These are phyloP conservation scores for Pseudomyrmex dendroicus DNA, from an alignment of 1,140 invertebrate species.

Conservation along the genomic window DNA sequence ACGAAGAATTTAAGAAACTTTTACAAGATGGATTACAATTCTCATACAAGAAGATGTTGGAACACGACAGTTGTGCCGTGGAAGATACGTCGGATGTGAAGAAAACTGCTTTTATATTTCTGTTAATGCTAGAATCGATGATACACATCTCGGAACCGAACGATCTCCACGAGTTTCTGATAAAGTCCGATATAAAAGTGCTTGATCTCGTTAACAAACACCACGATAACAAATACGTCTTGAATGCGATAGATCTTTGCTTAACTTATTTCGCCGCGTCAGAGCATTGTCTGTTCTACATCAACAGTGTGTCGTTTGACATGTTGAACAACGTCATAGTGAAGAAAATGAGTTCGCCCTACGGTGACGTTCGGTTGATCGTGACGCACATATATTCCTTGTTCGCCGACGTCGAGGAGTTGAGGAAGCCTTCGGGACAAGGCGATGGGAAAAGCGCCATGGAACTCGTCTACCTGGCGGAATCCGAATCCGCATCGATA, in stretches of 20 bases:
- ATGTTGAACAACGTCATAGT: conserved; percentile 56
- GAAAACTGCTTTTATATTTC: conserved; percentile 77
- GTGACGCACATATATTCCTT: conserved; percentile 90
- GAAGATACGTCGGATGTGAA: conserved; percentile 28
- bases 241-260: conserved; percentile 77
- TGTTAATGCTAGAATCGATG: conserved; percentile 85
- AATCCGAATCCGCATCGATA: conserved; percentile 88
- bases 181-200: conserved; percentile 74
- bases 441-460: conserved; percentile 78
- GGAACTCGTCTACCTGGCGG: conserved; percentile 84
- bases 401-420: conserved; percentile 86
- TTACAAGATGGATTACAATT: conserved; percentile 64
- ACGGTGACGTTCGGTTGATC: conserved; percentile 88
- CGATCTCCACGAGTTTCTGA: conserved; percentile 81
- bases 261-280: conserved; percentile 72
- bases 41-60: conserved; percentile 71
- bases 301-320: conserved; percentile 76
- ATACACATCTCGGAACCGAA: conserved; percentile 85
- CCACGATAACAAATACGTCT: conserved; percentile 70
- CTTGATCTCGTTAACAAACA: conserved; percentile 71
- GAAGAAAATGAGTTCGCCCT: conserved; percentile 73
- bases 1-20: conserved; percentile 65
- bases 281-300: conserved; percentile 53
- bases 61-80: conserved; percentile 8
- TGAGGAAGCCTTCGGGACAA: conserved; percentile 17